These are phyloP conservation scores for Microvelia longipes DNA, from an alignment of 1,140 invertebrate genomes.

Conservation along the genomic window DNA sequence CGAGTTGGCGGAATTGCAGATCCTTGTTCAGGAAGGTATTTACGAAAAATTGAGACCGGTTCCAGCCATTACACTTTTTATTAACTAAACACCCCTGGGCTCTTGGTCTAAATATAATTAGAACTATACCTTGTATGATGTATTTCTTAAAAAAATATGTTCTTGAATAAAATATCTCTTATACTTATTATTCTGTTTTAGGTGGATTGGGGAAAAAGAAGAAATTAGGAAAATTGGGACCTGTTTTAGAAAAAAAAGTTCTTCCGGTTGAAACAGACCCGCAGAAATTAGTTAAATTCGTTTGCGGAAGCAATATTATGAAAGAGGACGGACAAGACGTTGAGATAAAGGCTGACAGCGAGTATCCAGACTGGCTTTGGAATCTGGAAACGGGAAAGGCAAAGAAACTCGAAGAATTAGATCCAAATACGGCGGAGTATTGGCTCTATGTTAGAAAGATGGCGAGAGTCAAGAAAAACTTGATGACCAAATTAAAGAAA, in stretches of 20 bases:
- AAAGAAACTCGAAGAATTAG: slow-evolving; percentile 47
- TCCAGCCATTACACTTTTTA: too few species aligned
- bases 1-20: too few species aligned
- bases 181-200: too few species aligned
- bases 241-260: slow-evolving; percentile 47
- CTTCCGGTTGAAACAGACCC: slow-evolving; percentile 76
- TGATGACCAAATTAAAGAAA: slow-evolving; percentile 17
- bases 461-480: slow-evolving; percentile 43
- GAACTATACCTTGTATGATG: too few species aligned
- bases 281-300: slow-evolving; percentile 55
- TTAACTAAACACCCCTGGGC: too few species aligned
- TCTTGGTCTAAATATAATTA: too few species aligned
- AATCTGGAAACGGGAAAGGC: slow-evolving; percentile 37
- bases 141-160: too few species aligned
- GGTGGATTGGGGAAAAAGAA: slow-evolving; percentile 35
- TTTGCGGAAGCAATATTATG: slow-evolving; percentile 74
- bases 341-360: slow-evolving; percentile 63
- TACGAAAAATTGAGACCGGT: too few species aligned
- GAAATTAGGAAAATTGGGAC: slow-evolving; percentile 37
- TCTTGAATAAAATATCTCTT: too few species aligned
- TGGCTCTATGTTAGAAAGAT: slow-evolving; percentile 52
- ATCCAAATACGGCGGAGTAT: slow-evolving; percentile 63
- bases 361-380: slow-evolving; percentile 93
- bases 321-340: slow-evolving; percentile 62
- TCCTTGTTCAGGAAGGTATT: too few species aligned